A percentile compares a stretch with the other conserved stretches of the same genome.
Conservation (phyloP, 1,140 invertebrate species). For the Drosophila littoralis region DNA sequence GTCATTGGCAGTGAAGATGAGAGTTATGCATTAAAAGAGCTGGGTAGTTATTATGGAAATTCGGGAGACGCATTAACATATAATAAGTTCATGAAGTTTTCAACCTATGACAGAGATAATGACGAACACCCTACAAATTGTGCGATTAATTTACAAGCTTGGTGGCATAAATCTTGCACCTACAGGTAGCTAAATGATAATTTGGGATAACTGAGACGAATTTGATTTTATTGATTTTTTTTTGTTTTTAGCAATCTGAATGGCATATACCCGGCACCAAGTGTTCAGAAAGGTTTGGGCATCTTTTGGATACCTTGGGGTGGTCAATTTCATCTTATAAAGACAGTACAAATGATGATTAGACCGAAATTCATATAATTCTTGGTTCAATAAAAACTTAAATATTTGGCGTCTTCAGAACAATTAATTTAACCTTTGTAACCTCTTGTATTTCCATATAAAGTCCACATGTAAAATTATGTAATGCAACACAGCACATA, state of each 20-base stretch:
- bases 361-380: background rate
- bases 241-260: background rate
- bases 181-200: background rate
- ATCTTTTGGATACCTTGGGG: background rate
- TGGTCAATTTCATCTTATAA: background rate
- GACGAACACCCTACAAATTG: background rate
- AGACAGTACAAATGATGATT: background rate
- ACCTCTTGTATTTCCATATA: too few relatives aligned
- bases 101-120: conserved; percentile 11
- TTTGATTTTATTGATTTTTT: background rate
- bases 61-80: background rate
- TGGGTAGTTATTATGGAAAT: conserved; percentile 2
- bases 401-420: too few relatives aligned
- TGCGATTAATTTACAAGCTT: background rate
- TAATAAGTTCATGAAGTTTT: conserved; percentile 1
- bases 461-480: too few relatives aligned
- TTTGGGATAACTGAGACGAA: background rate
- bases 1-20: conserved; percentile 5
- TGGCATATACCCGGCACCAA: background rate
- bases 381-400: too few relatives aligned
- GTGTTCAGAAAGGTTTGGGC: background rate
- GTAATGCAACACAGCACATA: too few relatives aligned
- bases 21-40: background rate
- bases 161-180: conserved; percentile 10
- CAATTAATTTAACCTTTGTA: too few relatives aligned